Evolutionary conservation across 2,888 invertebrate species (phyloP).

Genomic region (Limnephilus marmoratus): DNA sequence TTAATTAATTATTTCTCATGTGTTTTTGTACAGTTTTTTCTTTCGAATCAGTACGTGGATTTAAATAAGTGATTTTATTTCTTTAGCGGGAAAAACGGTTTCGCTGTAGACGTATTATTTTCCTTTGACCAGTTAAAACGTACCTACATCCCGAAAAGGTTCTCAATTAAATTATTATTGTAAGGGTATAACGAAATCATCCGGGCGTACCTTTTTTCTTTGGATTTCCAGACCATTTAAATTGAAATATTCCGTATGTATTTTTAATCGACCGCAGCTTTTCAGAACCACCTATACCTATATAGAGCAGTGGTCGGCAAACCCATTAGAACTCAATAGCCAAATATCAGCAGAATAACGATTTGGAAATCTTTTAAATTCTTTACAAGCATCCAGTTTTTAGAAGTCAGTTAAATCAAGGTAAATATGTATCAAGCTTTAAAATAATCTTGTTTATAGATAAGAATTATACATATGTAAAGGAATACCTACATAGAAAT

Average conservation of each 20-base stretch:
- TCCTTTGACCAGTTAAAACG: neutral
- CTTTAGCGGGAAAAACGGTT: neutral
- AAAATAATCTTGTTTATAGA: too few species aligned
- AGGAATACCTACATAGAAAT: too few species aligned
- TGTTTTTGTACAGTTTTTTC: neutral
- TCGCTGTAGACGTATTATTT: neutral
- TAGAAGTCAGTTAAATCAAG: too few species aligned
- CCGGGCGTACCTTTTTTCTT: neutral
- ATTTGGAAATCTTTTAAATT: too few species aligned
- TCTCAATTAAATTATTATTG: constrained; percentile 7
- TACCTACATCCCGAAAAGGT: neutral
- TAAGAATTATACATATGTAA: too few species aligned
- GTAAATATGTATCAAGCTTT: too few species aligned
- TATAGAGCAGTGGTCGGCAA: too few species aligned
- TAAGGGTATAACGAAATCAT: neutral
- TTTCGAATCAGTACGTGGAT: neutral
- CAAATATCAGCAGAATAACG: too few species aligned
- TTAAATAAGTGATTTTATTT: neutral
- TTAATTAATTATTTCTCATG: neutral
- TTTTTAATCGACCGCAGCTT: neutral
- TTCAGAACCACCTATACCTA: neutral
- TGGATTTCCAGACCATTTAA: neutral
- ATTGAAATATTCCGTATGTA: neutral
- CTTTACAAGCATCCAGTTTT: too few species aligned
- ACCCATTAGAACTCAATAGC: too few species aligned